phyloP scores from a whole-genome alignment of 1,140 invertebrate genomes.

The Metaphire vulgaris region DNA sequence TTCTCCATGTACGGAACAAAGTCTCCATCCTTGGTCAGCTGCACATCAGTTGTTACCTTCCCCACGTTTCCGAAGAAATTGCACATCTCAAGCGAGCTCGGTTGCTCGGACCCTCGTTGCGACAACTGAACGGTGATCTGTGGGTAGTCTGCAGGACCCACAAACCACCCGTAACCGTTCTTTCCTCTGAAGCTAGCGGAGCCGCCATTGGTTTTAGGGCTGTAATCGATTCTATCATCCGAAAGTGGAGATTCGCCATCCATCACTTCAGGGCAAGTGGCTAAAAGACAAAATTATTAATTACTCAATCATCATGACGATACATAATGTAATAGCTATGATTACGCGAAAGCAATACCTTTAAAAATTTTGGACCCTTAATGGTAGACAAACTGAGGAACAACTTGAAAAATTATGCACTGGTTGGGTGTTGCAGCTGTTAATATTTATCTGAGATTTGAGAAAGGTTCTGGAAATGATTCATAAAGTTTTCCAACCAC shows the following conservation, averaged over 20 bases:
- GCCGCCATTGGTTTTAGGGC: not conserved
- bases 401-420: too few species aligned
- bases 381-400: too few species aligned
- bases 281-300: not conserved
- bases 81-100: not conserved
- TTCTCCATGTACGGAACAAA: not conserved
- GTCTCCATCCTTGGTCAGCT: not conserved
- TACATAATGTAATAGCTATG: too few species aligned
- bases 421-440: too few species aligned
- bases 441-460: too few species aligned
- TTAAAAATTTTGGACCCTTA: too few species aligned
- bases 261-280: not conserved
- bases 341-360: too few species aligned
- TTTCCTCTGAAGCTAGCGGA: not conserved
- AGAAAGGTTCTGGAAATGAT: too few species aligned
- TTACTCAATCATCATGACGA: too few species aligned
- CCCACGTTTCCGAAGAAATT: not conserved
- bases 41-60: not conserved
- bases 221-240: not conserved
- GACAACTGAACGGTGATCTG: not conserved
- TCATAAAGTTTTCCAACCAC: too few species aligned
- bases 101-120: not conserved
- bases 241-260: not conserved
- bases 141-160: not conserved
- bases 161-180: not conserved